A percentile compares a stretch with the other conserved stretches of the same genome.
These are phyloP conservation scores for Linnaemya tessellans DNA, from an alignment of 2,888 invertebrate species.

Conservation along the genomic window DNA sequence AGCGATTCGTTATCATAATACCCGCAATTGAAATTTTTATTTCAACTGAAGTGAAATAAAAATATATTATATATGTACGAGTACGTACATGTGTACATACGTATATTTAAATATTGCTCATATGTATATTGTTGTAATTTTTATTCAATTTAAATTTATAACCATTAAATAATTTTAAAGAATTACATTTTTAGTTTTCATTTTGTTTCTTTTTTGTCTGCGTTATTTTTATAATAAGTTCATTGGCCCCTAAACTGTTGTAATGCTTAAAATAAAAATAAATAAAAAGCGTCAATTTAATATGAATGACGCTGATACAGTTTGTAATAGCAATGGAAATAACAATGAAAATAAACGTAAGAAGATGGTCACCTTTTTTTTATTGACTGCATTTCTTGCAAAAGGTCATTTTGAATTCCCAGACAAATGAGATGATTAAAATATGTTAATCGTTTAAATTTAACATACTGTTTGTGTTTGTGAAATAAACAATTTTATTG, in stretches of 20 bases:
- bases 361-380: constrained; percentile 25
- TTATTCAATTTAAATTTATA: neutral
- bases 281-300: constrained; percentile 22
- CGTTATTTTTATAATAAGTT: constrained; percentile 24
- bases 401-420: neutral
- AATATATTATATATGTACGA: too few species aligned
- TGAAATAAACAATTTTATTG: too few species aligned
- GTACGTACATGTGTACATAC: too few species aligned
- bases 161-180: constrained; percentile 1
- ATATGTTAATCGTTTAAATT: neutral
- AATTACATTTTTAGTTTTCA: neutral
- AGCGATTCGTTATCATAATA: neutral
- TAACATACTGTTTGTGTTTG: too few species aligned
- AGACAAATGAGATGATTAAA: constrained; percentile 4
- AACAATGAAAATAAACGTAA: neutral
- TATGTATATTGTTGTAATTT: neutral
- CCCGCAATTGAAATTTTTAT: neutral
- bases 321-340: neutral
- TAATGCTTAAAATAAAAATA: neutral
- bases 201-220: neutral
- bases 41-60: neutral
- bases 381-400: neutral
- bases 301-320: constrained; percentile 38
- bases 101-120: too few species aligned
- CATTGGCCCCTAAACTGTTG: constrained; percentile 40